A percentile compares a stretch with the other conserved stretches of the same genome.
phyloP scores from a whole-genome alignment of 1,140 invertebrate species.

The Drosophila orosa region DNA sequence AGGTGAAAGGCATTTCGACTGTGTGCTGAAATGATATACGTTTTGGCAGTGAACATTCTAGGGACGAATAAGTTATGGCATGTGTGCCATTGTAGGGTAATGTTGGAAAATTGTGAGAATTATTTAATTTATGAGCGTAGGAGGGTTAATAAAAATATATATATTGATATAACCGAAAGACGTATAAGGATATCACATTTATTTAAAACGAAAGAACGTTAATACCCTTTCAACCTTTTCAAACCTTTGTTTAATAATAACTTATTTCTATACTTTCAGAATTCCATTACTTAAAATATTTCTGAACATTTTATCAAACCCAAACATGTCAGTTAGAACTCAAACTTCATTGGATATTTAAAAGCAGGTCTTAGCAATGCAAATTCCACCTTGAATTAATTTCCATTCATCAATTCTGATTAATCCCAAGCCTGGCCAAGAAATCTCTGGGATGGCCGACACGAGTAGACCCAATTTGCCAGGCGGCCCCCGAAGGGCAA shows the following conservation, averaged over 20 bases:
- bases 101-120: slow-evolving; percentile 10
- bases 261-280: background rate
- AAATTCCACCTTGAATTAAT: slow-evolving; percentile 41
- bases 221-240: background rate
- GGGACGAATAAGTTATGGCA: slow-evolving; percentile 39
- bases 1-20: slow-evolving; percentile 37
- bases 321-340: background rate
- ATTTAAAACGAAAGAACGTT: background rate
- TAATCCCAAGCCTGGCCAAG: slow-evolving; percentile 44
- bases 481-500: slow-evolving; percentile 48
- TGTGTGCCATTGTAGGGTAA: slow-evolving; percentile 21
- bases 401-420: slow-evolving; percentile 70
- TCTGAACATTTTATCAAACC: background rate
- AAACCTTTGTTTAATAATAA: background rate
- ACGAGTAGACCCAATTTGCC: slow-evolving; percentile 52
- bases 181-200: background rate
- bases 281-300: background rate
- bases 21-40: slow-evolving; percentile 45
- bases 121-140: slow-evolving; percentile 16
- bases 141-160: background rate
- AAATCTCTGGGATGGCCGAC: slow-evolving; percentile 25
- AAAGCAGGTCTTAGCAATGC: slow-evolving; percentile 13
- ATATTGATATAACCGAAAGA: background rate
- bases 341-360: background rate
- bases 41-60: slow-evolving; percentile 26